These are phyloP conservation scores for Sebastes cheni DNA, from an alignment of 2,797 vertebrate genomes.

Conservation along the genomic window DNA sequence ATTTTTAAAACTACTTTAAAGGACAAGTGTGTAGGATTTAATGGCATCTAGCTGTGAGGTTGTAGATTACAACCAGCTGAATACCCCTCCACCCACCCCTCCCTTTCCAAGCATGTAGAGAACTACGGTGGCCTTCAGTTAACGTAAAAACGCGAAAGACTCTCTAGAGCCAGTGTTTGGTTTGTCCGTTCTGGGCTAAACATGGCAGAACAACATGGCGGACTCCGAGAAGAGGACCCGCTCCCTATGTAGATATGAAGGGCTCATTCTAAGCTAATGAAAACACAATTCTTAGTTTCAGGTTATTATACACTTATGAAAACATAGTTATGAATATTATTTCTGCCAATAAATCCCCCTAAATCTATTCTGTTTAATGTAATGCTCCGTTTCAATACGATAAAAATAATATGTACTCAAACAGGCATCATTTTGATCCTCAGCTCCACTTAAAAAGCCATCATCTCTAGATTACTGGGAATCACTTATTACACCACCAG, in stretches of 20 bases:
- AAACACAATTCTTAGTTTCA: background rate
- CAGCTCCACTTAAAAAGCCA: slow-evolving; percentile 32
- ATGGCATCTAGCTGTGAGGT: background rate
- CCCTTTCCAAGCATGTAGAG: too few species aligned
- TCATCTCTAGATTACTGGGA: slow-evolving; percentile 39
- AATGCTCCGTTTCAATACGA: background rate
- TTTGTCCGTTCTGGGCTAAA: background rate
- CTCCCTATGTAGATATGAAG: background rate
- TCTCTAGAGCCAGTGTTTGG: too few species aligned
- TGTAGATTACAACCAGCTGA: background rate
- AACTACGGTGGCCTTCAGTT: too few species aligned
- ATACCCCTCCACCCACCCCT: background rate
- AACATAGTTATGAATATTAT: background rate
- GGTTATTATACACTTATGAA: background rate
- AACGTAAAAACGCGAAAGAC: too few species aligned
- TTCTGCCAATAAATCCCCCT: background rate
- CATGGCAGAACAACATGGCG: background rate
- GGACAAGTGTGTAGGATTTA: background rate
- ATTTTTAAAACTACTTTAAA: background rate
- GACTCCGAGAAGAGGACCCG: background rate
- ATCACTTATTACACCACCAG: slow-evolving; percentile 40
- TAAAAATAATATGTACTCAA: background rate
- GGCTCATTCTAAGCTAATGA: background rate
- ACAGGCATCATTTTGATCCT: background rate
- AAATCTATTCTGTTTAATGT: background rate